A percentile compares a stretch with the other conserved stretches of the same genome.
phyloP scores from a whole-genome alignment of 2,888 invertebrate species.

The Scrobipalpa atriplicella region DNA sequence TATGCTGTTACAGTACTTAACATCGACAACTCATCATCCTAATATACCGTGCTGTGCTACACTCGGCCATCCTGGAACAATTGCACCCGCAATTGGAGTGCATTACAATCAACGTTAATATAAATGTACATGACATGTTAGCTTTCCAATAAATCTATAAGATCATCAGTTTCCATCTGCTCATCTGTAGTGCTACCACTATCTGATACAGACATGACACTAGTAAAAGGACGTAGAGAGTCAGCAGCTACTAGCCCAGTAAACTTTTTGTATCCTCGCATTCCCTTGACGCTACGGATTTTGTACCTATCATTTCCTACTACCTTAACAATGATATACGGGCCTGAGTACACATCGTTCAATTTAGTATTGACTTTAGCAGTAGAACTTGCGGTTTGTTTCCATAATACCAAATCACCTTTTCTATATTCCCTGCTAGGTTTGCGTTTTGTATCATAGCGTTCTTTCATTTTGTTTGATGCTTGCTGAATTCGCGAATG shows the following conservation, averaged over 20 bases:
- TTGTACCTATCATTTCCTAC: too few relatives aligned
- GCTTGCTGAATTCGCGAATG: background rate
- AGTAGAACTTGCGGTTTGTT: background rate
- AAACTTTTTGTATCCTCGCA: slow-evolving; percentile 21
- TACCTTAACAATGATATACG: background rate
- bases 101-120: too few relatives aligned
- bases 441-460: background rate
- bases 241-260: slow-evolving; percentile 20
- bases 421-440: background rate
- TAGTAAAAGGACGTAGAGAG: background rate
- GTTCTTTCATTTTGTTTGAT: background rate
- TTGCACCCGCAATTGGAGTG: slow-evolving; percentile 34
- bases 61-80: slow-evolving; percentile 38
- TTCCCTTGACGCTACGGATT: too few relatives aligned
- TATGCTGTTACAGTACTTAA: too few relatives aligned
- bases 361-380: slow-evolving; percentile 5
- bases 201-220: background rate
- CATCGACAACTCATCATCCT: too few relatives aligned
- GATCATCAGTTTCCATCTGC: background rate
- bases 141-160: slow-evolving; percentile 5
- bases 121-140: background rate
- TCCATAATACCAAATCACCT: slow-evolving; percentile 22
- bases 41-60: too few relatives aligned
- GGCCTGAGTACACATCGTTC: background rate
- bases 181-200: background rate